Evolutionary conservation across 2,113 vertebrate species (phyloP).

Genomic region (Benitochromis conjunctus): DNA sequence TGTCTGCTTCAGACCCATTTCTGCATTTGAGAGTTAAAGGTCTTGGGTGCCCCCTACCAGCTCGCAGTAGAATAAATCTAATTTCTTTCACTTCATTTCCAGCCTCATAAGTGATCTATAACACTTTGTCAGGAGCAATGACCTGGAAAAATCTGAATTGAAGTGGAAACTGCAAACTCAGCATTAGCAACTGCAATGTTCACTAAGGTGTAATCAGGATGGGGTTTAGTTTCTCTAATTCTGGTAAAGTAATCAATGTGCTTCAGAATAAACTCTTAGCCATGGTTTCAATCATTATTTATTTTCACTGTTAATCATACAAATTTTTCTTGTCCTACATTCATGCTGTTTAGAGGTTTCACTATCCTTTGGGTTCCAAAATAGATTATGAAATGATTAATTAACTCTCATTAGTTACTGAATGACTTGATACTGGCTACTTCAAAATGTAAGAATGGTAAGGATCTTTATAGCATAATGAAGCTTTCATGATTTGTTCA

Average conservation of each 20-base stretch:
- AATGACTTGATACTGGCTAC: not conserved
- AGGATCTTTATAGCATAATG: not conserved
- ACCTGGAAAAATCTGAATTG: slow-evolving; percentile 1
- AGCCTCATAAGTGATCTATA: not conserved
- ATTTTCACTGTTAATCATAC: not conserved
- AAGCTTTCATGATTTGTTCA: not conserved
- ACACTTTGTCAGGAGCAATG: not conserved
- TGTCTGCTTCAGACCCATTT: not conserved
- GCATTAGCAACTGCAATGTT: not conserved
- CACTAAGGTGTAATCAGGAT: not conserved
- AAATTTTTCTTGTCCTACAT: rapidly evolving
- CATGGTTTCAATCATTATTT: not conserved
- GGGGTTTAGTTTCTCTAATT: not conserved
- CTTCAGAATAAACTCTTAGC: not conserved
- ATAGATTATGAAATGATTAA: too few relatives aligned
- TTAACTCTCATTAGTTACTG: not conserved
- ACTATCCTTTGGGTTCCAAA: not conserved
- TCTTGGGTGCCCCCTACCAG: slow-evolving; percentile 54
- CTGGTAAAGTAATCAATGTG: not conserved
- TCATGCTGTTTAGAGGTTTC: not conserved
- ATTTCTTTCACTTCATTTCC: not conserved
- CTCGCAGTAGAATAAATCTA: not conserved
- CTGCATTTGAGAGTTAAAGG: not conserved
- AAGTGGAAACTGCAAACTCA: not conserved
- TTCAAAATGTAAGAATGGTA: not conserved